Base-by-base conservation (phyloP, 1,140 invertebrate species). In the Zaprionus nigranus region DNA sequence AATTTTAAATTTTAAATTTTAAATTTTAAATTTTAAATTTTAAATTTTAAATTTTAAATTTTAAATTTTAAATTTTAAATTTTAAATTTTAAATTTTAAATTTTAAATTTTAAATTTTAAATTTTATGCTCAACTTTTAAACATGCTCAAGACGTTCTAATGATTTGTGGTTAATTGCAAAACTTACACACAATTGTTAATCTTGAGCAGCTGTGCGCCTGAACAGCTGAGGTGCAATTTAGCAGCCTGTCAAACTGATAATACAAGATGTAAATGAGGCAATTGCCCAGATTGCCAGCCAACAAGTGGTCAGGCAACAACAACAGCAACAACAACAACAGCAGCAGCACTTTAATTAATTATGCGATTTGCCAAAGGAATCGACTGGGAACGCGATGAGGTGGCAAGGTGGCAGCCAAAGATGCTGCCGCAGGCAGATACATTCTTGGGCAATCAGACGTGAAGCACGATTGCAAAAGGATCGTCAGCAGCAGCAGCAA, bases 401-500 rank as follows among this genome's bases (percentile, higher is more conserved):
- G 28, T 30, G 28, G 63, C 13, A n/a, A 34, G n/a, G 49, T 13
- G 30, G 51, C 4, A 13, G 28, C 12, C 20, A 51, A 51, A 51
- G 46, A 51, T 51, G 12, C 34, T 12, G 53, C 46, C 65, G 34
- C 70, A 36, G 49, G n/a, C 40, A 49, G 58, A 72, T 65, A 65
- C 51, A 61, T 67, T 82, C 70, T 82, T 82, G 46, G 66, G 70
- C 65, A 82, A 82, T 58, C 75, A 46, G 68, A 77, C 57, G 43
- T 43, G 59, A 72, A 64, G 59, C 68, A 58, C 62, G 79, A 81
- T 81, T 79, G 80, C 75, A 78, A 78, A 82, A 82, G 75, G 80
- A 82, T 82, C 66, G 66, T 81, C 72, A 70, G 61, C 49, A 15
- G n/a, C 34, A 62, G n/a, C 34, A 62, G 38, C 46, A 15, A 15